Evolutionary conservation across 2,888 invertebrate genomes (phyloP).

Genomic region (Phortica magna): DNA sequence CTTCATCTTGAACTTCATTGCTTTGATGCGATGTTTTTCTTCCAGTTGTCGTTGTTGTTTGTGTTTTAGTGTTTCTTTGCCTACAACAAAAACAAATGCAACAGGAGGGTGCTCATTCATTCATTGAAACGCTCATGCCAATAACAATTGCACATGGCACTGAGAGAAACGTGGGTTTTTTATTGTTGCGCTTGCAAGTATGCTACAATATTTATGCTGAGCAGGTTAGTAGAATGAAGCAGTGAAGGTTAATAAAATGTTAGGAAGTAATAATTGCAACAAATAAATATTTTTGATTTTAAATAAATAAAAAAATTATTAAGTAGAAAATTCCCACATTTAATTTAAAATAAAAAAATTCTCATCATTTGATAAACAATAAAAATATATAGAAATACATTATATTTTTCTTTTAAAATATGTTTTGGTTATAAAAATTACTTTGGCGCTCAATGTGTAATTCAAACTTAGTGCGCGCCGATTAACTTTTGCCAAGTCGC

Average conservation of each 20-base stretch:
- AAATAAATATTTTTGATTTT: neutral
- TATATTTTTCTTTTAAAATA: too few species aligned
- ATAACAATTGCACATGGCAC: conserved; percentile 17
- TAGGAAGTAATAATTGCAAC: neutral
- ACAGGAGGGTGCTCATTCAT: conserved; percentile 72
- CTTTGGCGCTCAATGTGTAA: too few species aligned
- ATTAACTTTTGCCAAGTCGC: neutral
- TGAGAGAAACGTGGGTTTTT: neutral
- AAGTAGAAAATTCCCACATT: too few species aligned
- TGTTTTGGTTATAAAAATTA: too few species aligned
- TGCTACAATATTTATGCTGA: neutral
- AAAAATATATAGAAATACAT: too few species aligned
- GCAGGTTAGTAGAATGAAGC: neutral
- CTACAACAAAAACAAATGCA: conserved; percentile 69
- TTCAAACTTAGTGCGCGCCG: too few species aligned
- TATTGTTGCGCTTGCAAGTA: neutral
- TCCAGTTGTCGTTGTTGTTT: conserved; percentile 5
- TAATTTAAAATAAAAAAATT: too few species aligned
- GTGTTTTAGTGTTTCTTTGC: neutral
- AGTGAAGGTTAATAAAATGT: too few species aligned
- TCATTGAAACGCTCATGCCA: conserved; percentile 50
- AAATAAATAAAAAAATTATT: neutral
- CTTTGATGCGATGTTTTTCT: conserved; percentile 37
- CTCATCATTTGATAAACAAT: too few species aligned
- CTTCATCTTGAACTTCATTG: conserved; percentile 70